phyloP scores from a whole-genome alignment of 2,888 invertebrate genomes.

The Cremastobaeus sp. region DNA sequence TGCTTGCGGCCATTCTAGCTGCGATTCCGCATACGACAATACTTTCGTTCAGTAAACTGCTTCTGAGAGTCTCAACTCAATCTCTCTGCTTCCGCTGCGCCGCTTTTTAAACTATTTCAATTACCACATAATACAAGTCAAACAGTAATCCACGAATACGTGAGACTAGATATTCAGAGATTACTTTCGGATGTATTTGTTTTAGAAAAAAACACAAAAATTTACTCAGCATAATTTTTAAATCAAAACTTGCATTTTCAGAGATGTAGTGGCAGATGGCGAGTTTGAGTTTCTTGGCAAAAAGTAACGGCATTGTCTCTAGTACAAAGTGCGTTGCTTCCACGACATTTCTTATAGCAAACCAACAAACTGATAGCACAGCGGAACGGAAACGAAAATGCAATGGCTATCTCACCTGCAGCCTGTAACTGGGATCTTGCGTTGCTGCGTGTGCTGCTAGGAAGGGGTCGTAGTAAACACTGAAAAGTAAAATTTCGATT shows the following conservation, averaged over 20 bases:
- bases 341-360: no score
- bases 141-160: conserved; percentile 22
- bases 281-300: not conserved
- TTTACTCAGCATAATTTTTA: no score
- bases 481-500: conserved; percentile 79
- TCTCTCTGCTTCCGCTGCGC: conserved; percentile 45
- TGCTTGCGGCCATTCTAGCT: conserved; percentile 78
- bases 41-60: conserved; percentile 52
- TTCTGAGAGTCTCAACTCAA: conserved; percentile 27
- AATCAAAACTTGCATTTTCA: no score
- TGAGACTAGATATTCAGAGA: conserved; percentile 11
- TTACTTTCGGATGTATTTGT: conserved; percentile 11
- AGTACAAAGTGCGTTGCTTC: no score
- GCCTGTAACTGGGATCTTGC: conserved; percentile 92
- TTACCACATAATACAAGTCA: conserved; percentile 1
- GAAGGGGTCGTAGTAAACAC: conserved; percentile 98
- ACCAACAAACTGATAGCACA: conserved; percentile 29
- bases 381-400: conserved; percentile 47
- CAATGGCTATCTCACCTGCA: conserved; percentile 85
- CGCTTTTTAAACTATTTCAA: conserved; percentile 26
- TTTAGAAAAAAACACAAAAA: no score
- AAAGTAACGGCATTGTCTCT: no score
- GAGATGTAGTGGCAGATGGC: no score
- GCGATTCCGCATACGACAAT: conserved; percentile 60
- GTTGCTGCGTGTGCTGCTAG: conserved; percentile 89